A percentile compares a stretch with the other conserved stretches of the same genome.
Conservation (phyloP, 2,113 vertebrate species). For the Silurus asotus region DNA sequence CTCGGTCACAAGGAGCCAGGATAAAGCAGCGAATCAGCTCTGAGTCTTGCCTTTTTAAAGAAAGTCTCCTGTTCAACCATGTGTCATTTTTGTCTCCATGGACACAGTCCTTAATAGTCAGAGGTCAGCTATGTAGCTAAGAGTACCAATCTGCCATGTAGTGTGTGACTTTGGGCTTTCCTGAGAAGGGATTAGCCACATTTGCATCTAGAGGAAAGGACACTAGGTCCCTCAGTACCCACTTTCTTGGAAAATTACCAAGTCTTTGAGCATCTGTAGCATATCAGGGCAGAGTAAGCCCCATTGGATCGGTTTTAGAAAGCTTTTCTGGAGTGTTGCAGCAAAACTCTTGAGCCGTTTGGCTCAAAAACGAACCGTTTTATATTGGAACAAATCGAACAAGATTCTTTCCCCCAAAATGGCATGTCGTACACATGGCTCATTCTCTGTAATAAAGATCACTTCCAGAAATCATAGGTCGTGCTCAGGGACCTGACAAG, state of each 20-base stretch:
- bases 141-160: slow-evolving; percentile 10
- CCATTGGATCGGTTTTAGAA: background rate
- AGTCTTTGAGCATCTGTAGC: background rate
- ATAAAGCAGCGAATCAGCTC: slow-evolving; percentile 33
- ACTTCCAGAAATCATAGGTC: background rate
- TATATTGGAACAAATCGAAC: background rate
- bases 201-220: slow-evolving; percentile 20
- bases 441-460: background rate
- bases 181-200: background rate
- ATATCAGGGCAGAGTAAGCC: background rate
- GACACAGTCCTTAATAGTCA: background rate
- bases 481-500: background rate
- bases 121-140: background rate
- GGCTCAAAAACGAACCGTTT: background rate
- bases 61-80: background rate
- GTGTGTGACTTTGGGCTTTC: background rate
- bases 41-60: background rate
- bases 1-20: background rate
- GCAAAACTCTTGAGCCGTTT: background rate
- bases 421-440: background rate
- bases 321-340: background rate
- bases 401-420: background rate
- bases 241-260: background rate
- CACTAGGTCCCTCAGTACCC: background rate
- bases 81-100: background rate